Base-by-base conservation (phyloP, 2,797 vertebrate species). In the Galaxias olidus region DNA sequence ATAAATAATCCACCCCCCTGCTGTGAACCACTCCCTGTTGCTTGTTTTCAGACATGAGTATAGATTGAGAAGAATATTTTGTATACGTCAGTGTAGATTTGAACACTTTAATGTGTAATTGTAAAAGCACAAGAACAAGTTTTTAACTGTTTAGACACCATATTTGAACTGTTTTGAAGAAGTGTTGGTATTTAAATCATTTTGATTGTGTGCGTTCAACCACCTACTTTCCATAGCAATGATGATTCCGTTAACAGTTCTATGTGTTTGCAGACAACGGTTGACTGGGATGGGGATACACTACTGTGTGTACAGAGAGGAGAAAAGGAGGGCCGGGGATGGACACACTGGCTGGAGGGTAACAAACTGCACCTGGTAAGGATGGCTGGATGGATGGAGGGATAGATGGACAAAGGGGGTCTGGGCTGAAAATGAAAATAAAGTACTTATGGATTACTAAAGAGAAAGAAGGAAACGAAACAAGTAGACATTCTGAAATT, bases 331-430 rank as follows among this genome's bases (percentile, higher is more conserved):
- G 96, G 95, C 75, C 86, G 95, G 47, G 96, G 96, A 66, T 98
- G 96, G 96, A 95, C 90, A 48, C 96, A 97, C 85, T 98, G 97
- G 96, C 78, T 97, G 71, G 94, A 96, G 49, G 95, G 91, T 9
- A 85, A 98, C 80, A 77, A 73, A 57, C 84, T 98, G 50, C 91
- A 97, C 77, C 84, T 96, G 95, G 93, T 95, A 80, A 93, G 90
- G 62, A 65, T 6, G 57, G 18, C 30, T 43, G 47, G 46, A 62
- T n/a, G 15, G 13, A 0, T 18, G 14, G 42, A 47, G 19, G 1
- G 42, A 59, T 15, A 10, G 46, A 12, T 8, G 59, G 4, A 41
- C 13, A 13, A 41, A 10, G 11, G 47, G 43, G 14, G 17, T 20
- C 46, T 14, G 12, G 18, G 14, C 50, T 41, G 20, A 53, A 2